Conservation (phyloP, 1,140 invertebrate genomes). For the Rhyzopertha dominica region DNA sequence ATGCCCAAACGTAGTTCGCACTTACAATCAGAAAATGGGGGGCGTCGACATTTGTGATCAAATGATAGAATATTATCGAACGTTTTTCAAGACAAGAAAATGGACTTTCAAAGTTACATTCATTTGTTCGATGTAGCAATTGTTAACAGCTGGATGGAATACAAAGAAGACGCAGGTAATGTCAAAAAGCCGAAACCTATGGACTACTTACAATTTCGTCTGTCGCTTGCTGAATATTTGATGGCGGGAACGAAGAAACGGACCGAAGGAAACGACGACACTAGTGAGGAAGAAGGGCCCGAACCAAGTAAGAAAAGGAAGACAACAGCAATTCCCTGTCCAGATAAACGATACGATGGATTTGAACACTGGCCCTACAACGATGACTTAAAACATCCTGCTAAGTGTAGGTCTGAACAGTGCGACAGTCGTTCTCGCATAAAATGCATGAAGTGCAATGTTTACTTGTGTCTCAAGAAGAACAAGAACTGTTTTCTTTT, state of each 20-base stretch:
- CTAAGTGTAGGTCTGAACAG: constrained; percentile 12
- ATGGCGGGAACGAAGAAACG: no score
- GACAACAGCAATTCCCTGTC: constrained; percentile 6
- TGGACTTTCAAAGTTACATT: no score
- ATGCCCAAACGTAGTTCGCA: constrained; percentile 10
- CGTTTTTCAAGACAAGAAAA: no score
- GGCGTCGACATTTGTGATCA: constrained; percentile 16
- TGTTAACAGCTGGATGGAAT: no score
- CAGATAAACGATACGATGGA: constrained; percentile 15
- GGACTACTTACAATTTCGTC: no score
- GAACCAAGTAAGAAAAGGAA: constrained; percentile 9
- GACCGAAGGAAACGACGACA: no score
- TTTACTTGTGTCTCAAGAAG: no score
- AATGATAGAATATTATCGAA: no score
- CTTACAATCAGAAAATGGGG: constrained; percentile 16
- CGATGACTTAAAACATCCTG: constrained; percentile 12
- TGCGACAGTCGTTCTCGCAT: constrained; percentile 12
- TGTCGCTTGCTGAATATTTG: no score
- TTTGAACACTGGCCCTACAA: constrained; percentile 14
- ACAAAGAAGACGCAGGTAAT: no score
- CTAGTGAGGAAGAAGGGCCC: constrained; percentile 1
- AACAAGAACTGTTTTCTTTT: constrained; percentile 3
- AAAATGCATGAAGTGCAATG: constrained; percentile 10
- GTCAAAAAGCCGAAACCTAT: no score
- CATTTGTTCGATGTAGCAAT: no score